Base-by-base conservation (phyloP, 1,140 invertebrate genomes). In the Ectropis grisescens region DNA sequence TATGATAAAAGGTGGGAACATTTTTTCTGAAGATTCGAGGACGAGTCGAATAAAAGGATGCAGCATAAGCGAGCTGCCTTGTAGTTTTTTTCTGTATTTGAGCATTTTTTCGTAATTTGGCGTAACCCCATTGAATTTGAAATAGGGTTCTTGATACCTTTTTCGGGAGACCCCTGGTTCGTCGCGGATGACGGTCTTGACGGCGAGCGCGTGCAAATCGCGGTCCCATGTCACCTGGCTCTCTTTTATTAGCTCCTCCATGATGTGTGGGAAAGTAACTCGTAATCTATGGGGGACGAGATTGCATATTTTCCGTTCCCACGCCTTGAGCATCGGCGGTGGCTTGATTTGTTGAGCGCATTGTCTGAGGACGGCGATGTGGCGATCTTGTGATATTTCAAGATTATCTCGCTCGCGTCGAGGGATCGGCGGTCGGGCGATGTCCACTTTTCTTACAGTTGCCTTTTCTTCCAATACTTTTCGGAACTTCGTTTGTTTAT, bases 11-110 rank as follows among this genome's bases (percentile, higher is more conserved):
- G 58, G 32, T 0, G 88, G 87, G 50, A 91, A 76, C 1, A 79
- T 70, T 11, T 55, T 58, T 8, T 83, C 72, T 1, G 87, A 85
- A 12, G 84, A 85, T 30, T 80, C 74, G 1, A 90, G 53, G 2
- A 91, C 82, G 15, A 83, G 80, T 29, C 85, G 81, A 39, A 91
- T 83, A 28, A 90, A 83, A 10, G 84, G 85, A 53, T 90, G 86
- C n/a, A 88, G 59, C 7, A 89, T 69, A 9, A 88, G 80, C 2
- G 71, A 75, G 7, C 59, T 84, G 23, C 78, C 76, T 41, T 76
- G 59, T 0, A 91, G 50, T 39, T 79, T 78, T 7, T 83, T 82
- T 13, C 85, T 82, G 64, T 83, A 86, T 38, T 67, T 78, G 6
- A 88, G 29, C 75, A 85, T 91, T 37, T 78, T 82, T 0, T 74